Evolutionary conservation across 2,888 invertebrate species (phyloP).

Genomic region (Hyposoter didymator): DNA sequence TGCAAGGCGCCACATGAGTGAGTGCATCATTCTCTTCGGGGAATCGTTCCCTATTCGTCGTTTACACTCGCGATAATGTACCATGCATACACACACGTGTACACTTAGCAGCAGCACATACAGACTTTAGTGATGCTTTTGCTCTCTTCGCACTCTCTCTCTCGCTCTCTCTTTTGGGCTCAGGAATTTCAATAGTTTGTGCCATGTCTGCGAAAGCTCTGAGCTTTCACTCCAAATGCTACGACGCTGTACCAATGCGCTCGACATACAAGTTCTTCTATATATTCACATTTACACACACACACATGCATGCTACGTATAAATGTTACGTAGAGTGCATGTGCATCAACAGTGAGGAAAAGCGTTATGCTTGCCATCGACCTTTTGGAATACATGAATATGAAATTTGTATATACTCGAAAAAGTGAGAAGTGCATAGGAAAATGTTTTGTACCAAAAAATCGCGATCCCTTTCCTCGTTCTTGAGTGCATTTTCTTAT

Average conservation of each 20-base stretch:
- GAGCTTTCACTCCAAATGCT: constrained; percentile 39
- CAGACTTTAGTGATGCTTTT: constrained; percentile 9
- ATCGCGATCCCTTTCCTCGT: constrained; percentile 17
- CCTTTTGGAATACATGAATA: constrained; percentile 60
- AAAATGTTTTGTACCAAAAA: constrained; percentile 29
- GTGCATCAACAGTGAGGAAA: constrained; percentile 11
- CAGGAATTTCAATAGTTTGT: constrained; percentile 49
- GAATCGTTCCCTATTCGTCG: constrained; percentile 39
- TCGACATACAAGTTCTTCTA: background rate
- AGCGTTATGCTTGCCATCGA: constrained; percentile 47
- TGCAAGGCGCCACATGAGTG: constrained; percentile 47
- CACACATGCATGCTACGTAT: background rate
- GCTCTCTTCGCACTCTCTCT: constrained; percentile 23
- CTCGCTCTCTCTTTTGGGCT: background rate
- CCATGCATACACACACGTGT: background rate
- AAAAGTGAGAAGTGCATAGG: constrained; percentile 29
- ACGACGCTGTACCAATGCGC: constrained; percentile 1
- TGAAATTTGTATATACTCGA: constrained; percentile 9
- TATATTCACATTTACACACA: background rate
- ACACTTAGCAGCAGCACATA: background rate
- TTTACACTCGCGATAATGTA: constrained; percentile 21
- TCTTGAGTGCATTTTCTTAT: background rate
- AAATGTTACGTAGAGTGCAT: background rate
- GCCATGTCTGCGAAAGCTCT: constrained; percentile 37
- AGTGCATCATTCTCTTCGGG: constrained; percentile 49